Base-by-base conservation (phyloP, 1,140 invertebrate genomes). In the Drosophila pandora region DNA sequence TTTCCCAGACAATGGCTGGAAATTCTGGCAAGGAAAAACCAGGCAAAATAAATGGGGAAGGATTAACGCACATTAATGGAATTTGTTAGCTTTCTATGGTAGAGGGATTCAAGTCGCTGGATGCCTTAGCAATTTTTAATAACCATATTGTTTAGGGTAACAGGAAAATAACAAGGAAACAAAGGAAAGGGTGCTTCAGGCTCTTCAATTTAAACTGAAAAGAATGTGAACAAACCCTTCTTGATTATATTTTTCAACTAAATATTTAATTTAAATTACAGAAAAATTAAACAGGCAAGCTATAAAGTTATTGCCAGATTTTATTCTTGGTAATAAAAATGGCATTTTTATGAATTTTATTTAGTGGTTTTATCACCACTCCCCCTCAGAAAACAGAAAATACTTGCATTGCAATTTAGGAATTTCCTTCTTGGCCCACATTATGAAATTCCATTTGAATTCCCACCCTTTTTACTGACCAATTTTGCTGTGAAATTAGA, bases 11-110 rank as follows among this genome's bases (percentile, higher is more conserved):
- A 64, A 67, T 67, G 47, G 60, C 9, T 21, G 63, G 13, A 12
- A 52, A 64, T 34, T 30, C 10, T 41, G 8, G 9, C 25, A 6
- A 23, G 10, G 10, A 25, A 22, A 32, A 61, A 7, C 28, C 12
- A 10, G 56, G 43, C 17, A 58, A 64, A 67, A 52, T 62, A 34
- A 61, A 52, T 60, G 48, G 63, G 60, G 49, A 39, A 47, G 60
- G 63, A 67, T 67, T 67, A 67, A 53, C 47, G 63, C 63, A 60
- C 63, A 67, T 64, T 64, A 67, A 67, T 67, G 59, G 59, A 67
- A 67, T 67, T 67, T 67, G 63, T 67, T 67, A 53, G 63, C 63
- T 45, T 63, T 10, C 47, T 12, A 17, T 23, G 25, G 21, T 23
- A 53, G 52, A 64, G 60, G 63, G 50, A 52, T 64, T 64, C 60